Evolutionary conservation across 2,113 vertebrate species (phyloP), one percentile per base, ranked within the genome.

Genomic region (Tautogolabrus adspersus): DNA sequence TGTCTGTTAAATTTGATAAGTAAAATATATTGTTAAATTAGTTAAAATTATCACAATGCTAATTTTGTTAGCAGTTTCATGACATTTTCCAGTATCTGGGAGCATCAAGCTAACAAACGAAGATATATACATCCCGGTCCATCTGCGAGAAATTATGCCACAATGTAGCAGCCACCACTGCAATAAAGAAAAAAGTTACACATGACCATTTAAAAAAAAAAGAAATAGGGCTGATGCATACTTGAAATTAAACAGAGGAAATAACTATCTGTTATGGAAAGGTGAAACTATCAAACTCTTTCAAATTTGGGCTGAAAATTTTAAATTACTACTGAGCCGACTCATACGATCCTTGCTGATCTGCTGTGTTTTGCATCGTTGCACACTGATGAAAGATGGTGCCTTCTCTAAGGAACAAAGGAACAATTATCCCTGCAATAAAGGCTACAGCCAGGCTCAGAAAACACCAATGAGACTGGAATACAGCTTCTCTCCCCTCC

Each of bases 341-440:
- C 49, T 62, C 11, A 42, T 13, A 47, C 30, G 16, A 30, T 26
- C 5, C 51, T 57, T 34, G 30, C 1, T 12, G 21, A 68, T 1
- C 19, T 59, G 46, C 22, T 54, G 16, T 54, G 58, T 37, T 38
- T 61, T 42, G 9, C 21, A 46, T 61, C 1, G 3, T 60, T 66
- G 42, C 21, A 52, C 56, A 30, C n/a, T 62, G 64, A 65, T 87
- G 78, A 91, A 75, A 82, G 71, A 92, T 77, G 13, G 67, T 2
- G 13, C 72, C 65, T 83, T 79, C 76, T 62, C 61, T 47, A n/a
- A 66, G 59, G 46, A 86, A 89, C 75, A 89, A 57, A 71, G 55
- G 44, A 76, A 88, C 74, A 89, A 86, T 92, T 88, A 88, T 63
- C 61, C 54, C n/a, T 1, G 57, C 69, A 72, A 77, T 63, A 84